Base-by-base conservation (phyloP, 35 echinoderm and acorn worm species). In the Holothuria glaberrima region DNA sequence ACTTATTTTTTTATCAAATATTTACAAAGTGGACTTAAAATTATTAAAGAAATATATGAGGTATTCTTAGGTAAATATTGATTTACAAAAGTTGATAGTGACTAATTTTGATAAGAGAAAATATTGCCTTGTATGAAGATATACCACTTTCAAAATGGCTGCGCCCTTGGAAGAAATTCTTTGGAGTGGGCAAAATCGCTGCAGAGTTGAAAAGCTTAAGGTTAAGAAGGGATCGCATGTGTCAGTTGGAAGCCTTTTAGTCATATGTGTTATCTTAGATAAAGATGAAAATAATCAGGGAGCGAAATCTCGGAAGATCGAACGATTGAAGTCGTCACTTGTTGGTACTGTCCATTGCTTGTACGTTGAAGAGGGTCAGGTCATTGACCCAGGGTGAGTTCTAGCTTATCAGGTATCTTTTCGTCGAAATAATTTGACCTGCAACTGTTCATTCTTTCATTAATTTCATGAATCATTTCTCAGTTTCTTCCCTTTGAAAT, bases 141-240 rank as follows among this genome's bases (percentile, higher is more conserved):
- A 22, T 26, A 70, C 34, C 33, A 67, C 41, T 88, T 88, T 92
- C 91, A 92, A 92, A 64, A 92, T 92, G 91, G 91, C 91, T 32
- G 82, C 91, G 50, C 83, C 76, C 72, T 61, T 87, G 28, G 61
- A 65, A 59, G 83, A 75, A 31, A 45, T 92, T 65, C 60, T 48
- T 10, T 92, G 83, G 71, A 60, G 29, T 19, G 84, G 84, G 20
- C 61, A 73, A 76, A 87, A 76, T 44, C 48, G 21, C 20, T 87
- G 90, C 69, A 71, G 36, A 86, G 34, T 86, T 86, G 58, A 63
- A 63, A 63, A 86, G 48, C n/a, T 86, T 17, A 86, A 86, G 48
- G 83, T 86, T 0, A 86, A 86, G 63, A 59, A 68, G 10, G 83
- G 83, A 27, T 86, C 83, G 0, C 83, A 68, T 86, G 83, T 86